phyloP scores from a whole-genome alignment of 2,888 invertebrate genomes.

The Tachina grossa region DNA sequence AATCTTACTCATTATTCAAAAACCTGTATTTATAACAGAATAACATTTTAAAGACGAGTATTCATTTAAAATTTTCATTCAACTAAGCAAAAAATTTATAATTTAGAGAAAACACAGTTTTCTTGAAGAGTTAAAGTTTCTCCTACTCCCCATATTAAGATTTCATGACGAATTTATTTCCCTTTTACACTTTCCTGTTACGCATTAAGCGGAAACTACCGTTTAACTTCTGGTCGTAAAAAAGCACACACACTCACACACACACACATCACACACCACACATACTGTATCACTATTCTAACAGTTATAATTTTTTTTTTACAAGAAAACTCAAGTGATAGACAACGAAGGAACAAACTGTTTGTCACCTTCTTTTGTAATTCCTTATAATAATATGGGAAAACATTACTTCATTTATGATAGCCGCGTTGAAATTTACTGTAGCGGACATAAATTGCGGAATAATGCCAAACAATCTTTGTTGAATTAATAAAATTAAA shows the following conservation, averaged over 20 bases:
- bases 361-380: conserved; percentile 71
- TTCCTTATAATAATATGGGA: conserved; percentile 43
- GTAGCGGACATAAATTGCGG: background rate
- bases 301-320: conserved; percentile 33
- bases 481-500: too few species aligned
- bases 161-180: conserved; percentile 14
- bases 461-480: too few species aligned
- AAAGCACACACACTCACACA: background rate
- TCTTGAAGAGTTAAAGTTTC: background rate
- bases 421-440: background rate
- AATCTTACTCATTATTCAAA: too few species aligned
- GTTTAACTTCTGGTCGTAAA: conserved; percentile 66
- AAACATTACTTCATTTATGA: conserved; percentile 60
- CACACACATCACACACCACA: background rate
- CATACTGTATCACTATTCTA: conserved; percentile 32
- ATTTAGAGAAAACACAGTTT: background rate
- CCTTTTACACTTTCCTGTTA: conserved; percentile 50
- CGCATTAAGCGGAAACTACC: conserved; percentile 67
- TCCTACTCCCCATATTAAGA: background rate
- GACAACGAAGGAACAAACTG: conserved; percentile 50
- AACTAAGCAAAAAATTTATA: background rate
- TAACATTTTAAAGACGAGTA: background rate
- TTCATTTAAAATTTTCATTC: background rate
- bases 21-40: background rate
- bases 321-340: conserved; percentile 28